Evolutionary conservation across 2,113 vertebrate genomes (phyloP).

Genomic region (Poeciliopsis retropinna): DNA sequence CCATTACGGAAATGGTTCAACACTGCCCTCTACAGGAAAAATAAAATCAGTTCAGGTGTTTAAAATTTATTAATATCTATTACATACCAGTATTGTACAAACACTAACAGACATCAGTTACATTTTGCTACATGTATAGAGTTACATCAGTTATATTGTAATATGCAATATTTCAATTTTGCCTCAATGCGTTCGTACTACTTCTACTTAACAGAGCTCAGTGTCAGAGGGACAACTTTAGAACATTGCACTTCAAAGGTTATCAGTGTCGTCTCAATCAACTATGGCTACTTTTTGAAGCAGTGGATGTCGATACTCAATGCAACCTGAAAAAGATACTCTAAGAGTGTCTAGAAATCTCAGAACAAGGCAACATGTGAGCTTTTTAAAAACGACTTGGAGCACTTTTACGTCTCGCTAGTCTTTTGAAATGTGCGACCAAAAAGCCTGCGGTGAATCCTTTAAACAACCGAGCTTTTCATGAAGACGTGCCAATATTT

Average conservation of each 20-base stretch:
- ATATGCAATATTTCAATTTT: neutral
- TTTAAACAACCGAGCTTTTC: slow-evolving; percentile 10
- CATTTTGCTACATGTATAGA: neutral
- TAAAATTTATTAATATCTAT: slow-evolving; percentile 42
- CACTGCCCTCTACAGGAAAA: slow-evolving; percentile 51
- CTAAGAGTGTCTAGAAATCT: slow-evolving; percentile 19
- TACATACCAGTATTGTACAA: neutral
- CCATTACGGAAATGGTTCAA: neutral
- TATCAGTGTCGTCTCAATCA: neutral
- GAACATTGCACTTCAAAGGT: slow-evolving; percentile 21
- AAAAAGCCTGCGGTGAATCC: slow-evolving; percentile 28
- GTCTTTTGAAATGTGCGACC: neutral
- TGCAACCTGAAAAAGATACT: neutral
- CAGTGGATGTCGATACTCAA: neutral
- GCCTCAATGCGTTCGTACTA: neutral
- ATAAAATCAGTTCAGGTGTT: neutral
- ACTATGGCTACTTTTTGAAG: neutral
- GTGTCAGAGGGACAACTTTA: neutral
- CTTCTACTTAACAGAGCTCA: neutral
- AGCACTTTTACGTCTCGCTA: neutral
- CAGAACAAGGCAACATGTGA: slow-evolving; percentile 49
- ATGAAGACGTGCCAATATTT: neutral
- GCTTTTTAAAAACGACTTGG: slow-evolving; percentile 11
- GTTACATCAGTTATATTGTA: neutral
- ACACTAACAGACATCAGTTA: neutral